Conservation (phyloP, 2,888 invertebrate genomes). For the Agriopis marginaria region DNA sequence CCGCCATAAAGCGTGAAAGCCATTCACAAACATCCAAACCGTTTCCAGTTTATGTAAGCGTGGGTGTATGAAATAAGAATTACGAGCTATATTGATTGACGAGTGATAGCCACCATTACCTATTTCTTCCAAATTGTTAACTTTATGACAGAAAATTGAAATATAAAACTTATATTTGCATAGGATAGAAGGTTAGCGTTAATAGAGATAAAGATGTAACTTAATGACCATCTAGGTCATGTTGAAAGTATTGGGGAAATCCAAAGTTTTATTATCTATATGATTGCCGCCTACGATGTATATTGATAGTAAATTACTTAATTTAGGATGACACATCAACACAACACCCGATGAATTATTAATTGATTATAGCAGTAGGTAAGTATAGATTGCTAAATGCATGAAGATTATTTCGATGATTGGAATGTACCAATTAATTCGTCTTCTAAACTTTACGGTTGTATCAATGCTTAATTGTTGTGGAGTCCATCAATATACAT, state of each 20-base stretch:
- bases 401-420: background rate
- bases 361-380: slow-evolving; percentile 9
- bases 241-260: slow-evolving; percentile 33
- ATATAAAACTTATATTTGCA: slow-evolving; percentile 54
- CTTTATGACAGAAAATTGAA: slow-evolving; percentile 60
- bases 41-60: slow-evolving; percentile 68
- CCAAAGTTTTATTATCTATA: slow-evolving; percentile 25
- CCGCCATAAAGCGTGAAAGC: slow-evolving; percentile 43
- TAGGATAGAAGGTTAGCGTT: slow-evolving; percentile 36
- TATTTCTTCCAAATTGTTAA: slow-evolving; percentile 54
- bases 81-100: slow-evolving; percentile 73
- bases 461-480: background rate
- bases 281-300: slow-evolving; percentile 23
- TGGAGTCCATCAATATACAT: too few species aligned
- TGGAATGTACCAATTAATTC: background rate
- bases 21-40: slow-evolving; percentile 39
- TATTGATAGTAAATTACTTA: slow-evolving; percentile 31
- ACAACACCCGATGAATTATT: slow-evolving; percentile 13
- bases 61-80: slow-evolving; percentile 67
- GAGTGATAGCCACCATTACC: slow-evolving; percentile 56
- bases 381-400: background rate
- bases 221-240: slow-evolving; percentile 33
- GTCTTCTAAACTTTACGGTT: background rate
- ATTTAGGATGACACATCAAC: slow-evolving; percentile 29
- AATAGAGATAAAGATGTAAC: slow-evolving; percentile 29